Conservation (phyloP, 2,888 invertebrate genomes). For the Cancer borealis region DNA sequence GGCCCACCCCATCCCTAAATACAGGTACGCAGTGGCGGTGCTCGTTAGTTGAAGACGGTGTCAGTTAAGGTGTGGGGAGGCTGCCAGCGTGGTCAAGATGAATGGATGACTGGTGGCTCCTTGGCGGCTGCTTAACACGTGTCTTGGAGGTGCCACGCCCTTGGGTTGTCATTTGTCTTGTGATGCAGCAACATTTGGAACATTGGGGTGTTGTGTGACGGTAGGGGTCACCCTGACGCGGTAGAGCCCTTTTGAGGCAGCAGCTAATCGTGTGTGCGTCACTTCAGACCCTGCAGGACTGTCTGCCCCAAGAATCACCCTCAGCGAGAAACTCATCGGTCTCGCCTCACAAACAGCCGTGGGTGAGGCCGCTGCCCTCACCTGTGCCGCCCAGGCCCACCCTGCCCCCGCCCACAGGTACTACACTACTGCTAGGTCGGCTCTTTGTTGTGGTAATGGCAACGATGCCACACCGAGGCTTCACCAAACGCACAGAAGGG, state of each 20-base stretch:
- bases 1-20: slow-evolving; percentile 77
- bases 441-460: not conserved
- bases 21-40: slow-evolving; percentile 79
- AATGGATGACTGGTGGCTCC: not conserved
- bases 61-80: not conserved
- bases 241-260: not conserved
- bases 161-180: not conserved
- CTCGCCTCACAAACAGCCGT: slow-evolving; percentile 48
- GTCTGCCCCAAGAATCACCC: slow-evolving; percentile 55
- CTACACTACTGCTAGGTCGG: slow-evolving; percentile 63
- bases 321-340: slow-evolving; percentile 59
- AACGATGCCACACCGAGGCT: not conserved
- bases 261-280: not conserved
- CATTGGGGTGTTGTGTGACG: not conserved
- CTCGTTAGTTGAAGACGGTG: not conserved
- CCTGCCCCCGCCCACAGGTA: slow-evolving; percentile 79
- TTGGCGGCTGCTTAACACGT: not conserved
- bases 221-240: not conserved
- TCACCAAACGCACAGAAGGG: not conserved
- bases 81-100: not conserved
- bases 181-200: not conserved
- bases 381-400: slow-evolving; percentile 82
- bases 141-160: not conserved
- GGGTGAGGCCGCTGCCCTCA: slow-evolving; percentile 82
- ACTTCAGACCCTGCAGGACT: slow-evolving; percentile 63